A percentile compares a stretch with the other conserved stretches of the same genome.
phyloP scores from a whole-genome alignment of 2,113 vertebrate genomes.

The Sardina pilchardus region DNA sequence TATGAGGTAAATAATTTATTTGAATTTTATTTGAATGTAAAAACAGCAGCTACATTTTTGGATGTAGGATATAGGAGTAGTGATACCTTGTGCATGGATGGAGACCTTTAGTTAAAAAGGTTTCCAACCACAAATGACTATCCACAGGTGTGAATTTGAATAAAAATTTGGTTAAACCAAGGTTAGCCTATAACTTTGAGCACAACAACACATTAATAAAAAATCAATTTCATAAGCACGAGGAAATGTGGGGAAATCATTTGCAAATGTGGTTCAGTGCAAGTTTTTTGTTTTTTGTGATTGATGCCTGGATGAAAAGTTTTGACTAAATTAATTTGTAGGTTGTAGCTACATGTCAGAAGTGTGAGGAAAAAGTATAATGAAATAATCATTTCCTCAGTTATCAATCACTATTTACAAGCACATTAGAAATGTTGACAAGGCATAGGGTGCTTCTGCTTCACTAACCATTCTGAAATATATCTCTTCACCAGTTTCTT shows the following conservation, averaged over 20 bases:
- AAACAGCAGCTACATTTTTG: background rate
- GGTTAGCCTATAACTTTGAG: background rate
- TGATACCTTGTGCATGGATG: too few relatives aligned
- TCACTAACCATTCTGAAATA: background rate
- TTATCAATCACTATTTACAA: background rate
- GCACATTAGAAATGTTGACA: background rate
- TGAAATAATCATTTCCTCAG: background rate
- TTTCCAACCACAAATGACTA: background rate
- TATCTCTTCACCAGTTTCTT: background rate
- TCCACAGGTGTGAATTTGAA: background rate
- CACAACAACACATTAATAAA: background rate
- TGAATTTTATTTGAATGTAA: background rate
- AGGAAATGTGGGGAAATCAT: too few relatives aligned
- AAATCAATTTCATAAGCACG: background rate
- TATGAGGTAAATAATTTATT: background rate
- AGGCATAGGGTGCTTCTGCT: background rate
- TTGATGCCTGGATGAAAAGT: too few relatives aligned
- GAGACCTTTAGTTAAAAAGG: background rate
- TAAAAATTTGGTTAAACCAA: background rate
- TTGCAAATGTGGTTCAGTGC: too few relatives aligned
- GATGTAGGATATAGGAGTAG: too few relatives aligned
- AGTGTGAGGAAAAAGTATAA: background rate
- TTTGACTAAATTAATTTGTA: too few relatives aligned
- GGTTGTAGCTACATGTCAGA: background rate
- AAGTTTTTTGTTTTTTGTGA: too few relatives aligned